These are phyloP conservation scores for Strigamia transsilvanica DNA, from an alignment of 2,888 invertebrate genomes.

Conservation along the genomic window DNA sequence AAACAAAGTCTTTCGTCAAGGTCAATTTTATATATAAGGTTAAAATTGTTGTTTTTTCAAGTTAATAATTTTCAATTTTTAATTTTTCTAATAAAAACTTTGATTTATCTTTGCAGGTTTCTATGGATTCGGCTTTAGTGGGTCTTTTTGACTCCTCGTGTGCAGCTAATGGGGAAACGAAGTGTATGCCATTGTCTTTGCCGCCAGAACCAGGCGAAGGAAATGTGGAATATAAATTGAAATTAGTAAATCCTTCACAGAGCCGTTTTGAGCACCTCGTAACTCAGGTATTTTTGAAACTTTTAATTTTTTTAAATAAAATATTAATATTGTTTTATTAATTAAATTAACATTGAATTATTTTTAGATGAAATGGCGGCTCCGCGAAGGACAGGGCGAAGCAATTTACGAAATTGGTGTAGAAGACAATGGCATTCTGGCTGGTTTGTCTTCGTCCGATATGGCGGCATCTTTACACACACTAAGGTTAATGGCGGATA, in stretches of 20 bases:
- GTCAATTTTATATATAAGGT: neutral
- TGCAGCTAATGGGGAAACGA: neutral
- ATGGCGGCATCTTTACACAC: conserved; percentile 88
- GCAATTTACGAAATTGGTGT: conserved; percentile 98
- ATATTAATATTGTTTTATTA: neutral
- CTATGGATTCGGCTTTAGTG: conserved; percentile 83
- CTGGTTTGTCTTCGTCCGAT: conserved; percentile 83
- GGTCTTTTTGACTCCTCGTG: conserved; percentile 78
- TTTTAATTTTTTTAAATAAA: neutral
- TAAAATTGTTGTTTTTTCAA: neutral
- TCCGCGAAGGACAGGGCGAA: conserved; percentile 94
- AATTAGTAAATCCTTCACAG: conserved; percentile 89
- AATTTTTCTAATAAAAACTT: neutral
- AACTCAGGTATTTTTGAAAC: conserved; percentile 75
- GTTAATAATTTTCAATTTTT: neutral
- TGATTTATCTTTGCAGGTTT: neutral
- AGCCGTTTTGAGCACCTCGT: conserved; percentile 94
- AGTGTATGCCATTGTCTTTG: conserved; percentile 62
- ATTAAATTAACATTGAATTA: neutral
- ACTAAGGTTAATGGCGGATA: conserved; percentile 85
- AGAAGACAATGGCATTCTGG: conserved; percentile 85
- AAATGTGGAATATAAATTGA: conserved; percentile 95
- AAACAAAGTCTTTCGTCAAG: neutral
- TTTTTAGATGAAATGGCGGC: conserved; percentile 90
- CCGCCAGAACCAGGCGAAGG: conserved; percentile 94